Conservation (phyloP, 2,113 vertebrate species). For the Aspiorhynchus laticeps region DNA sequence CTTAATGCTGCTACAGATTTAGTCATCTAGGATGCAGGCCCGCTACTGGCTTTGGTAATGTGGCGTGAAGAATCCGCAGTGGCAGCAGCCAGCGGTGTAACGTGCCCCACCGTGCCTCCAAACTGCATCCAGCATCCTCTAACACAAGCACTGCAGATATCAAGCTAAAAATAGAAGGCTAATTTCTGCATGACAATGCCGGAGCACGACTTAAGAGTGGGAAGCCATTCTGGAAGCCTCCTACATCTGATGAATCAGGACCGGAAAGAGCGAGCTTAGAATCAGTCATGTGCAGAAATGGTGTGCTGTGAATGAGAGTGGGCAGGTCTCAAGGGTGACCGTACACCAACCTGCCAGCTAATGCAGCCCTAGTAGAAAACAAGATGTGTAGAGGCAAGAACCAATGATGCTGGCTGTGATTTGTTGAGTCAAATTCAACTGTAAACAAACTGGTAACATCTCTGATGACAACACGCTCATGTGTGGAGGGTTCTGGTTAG, state of each 20-base stretch:
- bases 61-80: constrained; percentile 42
- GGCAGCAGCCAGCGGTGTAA: constrained; percentile 41
- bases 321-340: constrained; percentile 29
- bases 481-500: not conserved
- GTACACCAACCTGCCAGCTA: constrained; percentile 18
- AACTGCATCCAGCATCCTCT: constrained; percentile 32
- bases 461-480: not conserved
- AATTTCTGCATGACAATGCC: constrained; percentile 43
- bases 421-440: constrained; percentile 6
- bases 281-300: constrained; percentile 5
- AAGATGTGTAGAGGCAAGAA: constrained; percentile 16
- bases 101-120: constrained; percentile 24
- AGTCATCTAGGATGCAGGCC: constrained; percentile 32
- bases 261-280: not conserved
- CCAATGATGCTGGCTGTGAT: constrained; percentile 11
- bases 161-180: constrained; percentile 39
- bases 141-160: constrained; percentile 43
- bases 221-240: constrained; percentile 13
- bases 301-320: constrained; percentile 26
- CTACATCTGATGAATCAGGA: constrained; percentile 30
- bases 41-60: constrained; percentile 16
- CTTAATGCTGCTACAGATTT: constrained; percentile 28
- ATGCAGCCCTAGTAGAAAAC: constrained; percentile 15
- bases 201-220: constrained; percentile 18
- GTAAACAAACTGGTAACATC: constrained; percentile 25